Base-by-base conservation (phyloP, 2,797 vertebrate species). In the Momotus momota region DNA sequence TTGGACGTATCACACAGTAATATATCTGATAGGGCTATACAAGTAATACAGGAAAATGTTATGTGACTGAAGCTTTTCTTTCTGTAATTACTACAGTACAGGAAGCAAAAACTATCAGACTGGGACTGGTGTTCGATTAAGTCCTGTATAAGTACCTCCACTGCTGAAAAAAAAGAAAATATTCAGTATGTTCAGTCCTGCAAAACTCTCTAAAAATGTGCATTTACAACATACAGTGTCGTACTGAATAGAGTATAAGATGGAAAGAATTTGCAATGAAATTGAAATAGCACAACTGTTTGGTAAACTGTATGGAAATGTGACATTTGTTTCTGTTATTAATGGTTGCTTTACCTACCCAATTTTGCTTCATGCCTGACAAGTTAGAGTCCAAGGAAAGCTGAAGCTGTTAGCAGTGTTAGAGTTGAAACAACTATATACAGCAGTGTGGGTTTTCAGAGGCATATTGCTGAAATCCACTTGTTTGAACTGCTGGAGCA, bases 231-330 rank as follows among this genome's bases (percentile, higher is more conserved):
- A 35, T 88, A 92, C 14, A 14, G 0, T 79, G 58, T 66, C 86
- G 62, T 81, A 84, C 80, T 52, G 58, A 91, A 35, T 23, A 62
- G 43, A 79, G 62, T 57, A 55, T 87, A 92, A 96, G 90, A 81
- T 82, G 93, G 96, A 96, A 97, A 84, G 88, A 96, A 96, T 80
- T 86, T 95, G 64, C 55, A 92, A 49, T 92, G 81, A 95, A 95
- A 95, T 84, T 71, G 88, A 92, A 95, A 93, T 78, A 94, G 78
- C 66, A 87, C 67, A 93, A 93, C 83, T 83, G 86, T 94, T 90
- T 94, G 95, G 94, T 66, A 93, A 87, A 88, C 93, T 81, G 69
- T 71, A 86, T 86, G 51, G 92, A 95, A 94, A 95, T 43, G 55
- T 79, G 91, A 93, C 85, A 81, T 70, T 95, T 94, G 54, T 86